A percentile compares a stretch with the other conserved stretches of the same genome.
These are phyloP conservation scores for Apantesis nais DNA, from an alignment of 2,888 invertebrate genomes.

Conservation along the genomic window DNA sequence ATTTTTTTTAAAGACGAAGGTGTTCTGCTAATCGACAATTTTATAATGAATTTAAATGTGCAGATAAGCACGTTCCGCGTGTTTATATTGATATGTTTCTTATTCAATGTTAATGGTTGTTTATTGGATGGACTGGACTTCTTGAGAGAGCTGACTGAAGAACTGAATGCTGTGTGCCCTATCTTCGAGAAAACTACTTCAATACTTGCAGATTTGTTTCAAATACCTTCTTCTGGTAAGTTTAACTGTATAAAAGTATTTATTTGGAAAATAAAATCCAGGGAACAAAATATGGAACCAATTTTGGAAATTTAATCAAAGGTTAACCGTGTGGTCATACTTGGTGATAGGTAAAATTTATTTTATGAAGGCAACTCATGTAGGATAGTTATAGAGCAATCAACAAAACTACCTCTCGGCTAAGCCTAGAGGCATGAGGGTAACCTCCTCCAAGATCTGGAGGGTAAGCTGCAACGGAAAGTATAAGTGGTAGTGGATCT, in stretches of 20 bases:
- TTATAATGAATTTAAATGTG: conserved; percentile 49
- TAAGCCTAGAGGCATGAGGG: no score
- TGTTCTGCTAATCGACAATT: no score
- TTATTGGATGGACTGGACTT: conserved; percentile 70
- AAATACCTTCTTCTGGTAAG: conserved; percentile 61
- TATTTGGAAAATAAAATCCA: background rate
- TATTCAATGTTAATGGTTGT: conserved; percentile 60
- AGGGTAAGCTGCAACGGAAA: no score
- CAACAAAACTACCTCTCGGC: no score
- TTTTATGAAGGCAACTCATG: no score
- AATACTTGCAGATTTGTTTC: conserved; percentile 64
- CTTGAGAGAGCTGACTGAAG: conserved; percentile 65
- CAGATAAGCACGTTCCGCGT: conserved; percentile 49
- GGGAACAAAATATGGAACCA: background rate
- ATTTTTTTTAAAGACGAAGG: no score
- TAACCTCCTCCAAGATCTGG: no score
- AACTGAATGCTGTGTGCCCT: conserved; percentile 66
- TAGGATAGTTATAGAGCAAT: no score
- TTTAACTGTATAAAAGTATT: conserved; percentile 17
- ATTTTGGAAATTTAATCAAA: background rate
- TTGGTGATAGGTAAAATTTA: no score
- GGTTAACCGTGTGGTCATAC: no score
- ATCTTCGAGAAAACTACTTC: conserved; percentile 61
- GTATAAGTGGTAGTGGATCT: no score
- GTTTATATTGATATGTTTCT: conserved; percentile 50